Conservation (phyloP, 1,140 invertebrate species). For the Leguminivora glycinivorella region DNA sequence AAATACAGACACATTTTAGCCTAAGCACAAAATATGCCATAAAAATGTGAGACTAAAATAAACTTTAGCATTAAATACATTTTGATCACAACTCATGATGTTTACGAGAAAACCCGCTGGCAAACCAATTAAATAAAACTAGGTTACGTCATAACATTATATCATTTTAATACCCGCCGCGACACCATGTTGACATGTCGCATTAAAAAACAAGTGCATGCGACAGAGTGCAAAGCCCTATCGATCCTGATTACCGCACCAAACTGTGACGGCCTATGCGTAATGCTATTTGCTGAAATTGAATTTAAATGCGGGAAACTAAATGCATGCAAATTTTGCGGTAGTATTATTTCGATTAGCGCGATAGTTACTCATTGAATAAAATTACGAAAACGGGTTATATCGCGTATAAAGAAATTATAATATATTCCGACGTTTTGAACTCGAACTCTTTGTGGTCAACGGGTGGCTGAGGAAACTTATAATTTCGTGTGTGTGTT, state of each 20-base stretch:
- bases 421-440: too few relatives aligned
- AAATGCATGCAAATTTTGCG: background rate
- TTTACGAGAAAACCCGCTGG: background rate
- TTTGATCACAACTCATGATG: background rate
- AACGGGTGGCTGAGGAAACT: too few relatives aligned
- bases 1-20: too few relatives aligned
- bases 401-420: too few relatives aligned
- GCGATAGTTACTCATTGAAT: too few relatives aligned
- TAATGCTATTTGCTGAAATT: background rate
- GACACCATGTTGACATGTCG: constrained; percentile 16
- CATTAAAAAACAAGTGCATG: constrained; percentile 24
- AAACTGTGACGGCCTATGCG: background rate
- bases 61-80: too few relatives aligned
- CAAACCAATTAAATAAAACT: background rate
- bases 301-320: background rate
- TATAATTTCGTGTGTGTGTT: too few relatives aligned
- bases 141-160: background rate
- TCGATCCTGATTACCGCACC: constrained; percentile 11
- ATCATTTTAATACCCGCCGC: constrained; percentile 13
- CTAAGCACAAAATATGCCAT: too few relatives aligned
- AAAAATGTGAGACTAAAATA: too few relatives aligned
- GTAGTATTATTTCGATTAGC: too few relatives aligned
- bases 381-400: too few relatives aligned
- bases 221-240: constrained; percentile 13
- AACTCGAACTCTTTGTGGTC: too few relatives aligned